phyloP scores from a whole-genome alignment of 1,140 invertebrate species.

The Propsilocerus akamusi region DNA sequence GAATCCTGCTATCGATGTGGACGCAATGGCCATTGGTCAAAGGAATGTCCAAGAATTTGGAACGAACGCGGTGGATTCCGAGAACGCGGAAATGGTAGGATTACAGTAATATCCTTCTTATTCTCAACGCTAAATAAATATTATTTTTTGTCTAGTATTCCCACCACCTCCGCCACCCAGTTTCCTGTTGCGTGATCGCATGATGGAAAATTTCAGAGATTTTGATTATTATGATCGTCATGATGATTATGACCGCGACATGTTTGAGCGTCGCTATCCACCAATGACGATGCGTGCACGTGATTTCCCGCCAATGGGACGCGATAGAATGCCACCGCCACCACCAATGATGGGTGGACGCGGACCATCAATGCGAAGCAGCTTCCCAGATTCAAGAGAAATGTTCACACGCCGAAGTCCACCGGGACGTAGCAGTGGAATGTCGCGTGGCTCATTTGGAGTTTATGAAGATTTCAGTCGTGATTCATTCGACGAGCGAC shows the following conservation, averaged over 20 bases:
- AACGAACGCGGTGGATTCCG: slow-evolving; percentile 60
- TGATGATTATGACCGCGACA: slow-evolving; percentile 54
- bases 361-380: slow-evolving; percentile 31
- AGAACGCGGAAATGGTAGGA: slow-evolving; percentile 64
- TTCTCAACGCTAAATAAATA: too few species aligned
- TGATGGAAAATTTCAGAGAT: slow-evolving; percentile 71
- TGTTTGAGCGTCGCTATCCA: slow-evolving; percentile 61
- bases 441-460: too few species aligned
- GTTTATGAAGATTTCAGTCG: slow-evolving; percentile 72
- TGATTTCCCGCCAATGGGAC: slow-evolving; percentile 43
- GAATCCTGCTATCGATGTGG: slow-evolving; percentile 89
- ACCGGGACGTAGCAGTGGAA: slow-evolving; percentile 30
- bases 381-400: slow-evolving; percentile 26
- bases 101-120: too few species aligned
- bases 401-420: slow-evolving; percentile 67
- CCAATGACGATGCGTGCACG: slow-evolving; percentile 38
- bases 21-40: slow-evolving; percentile 84
- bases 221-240: slow-evolving; percentile 67
- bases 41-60: slow-evolving; percentile 69
- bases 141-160: slow-evolving; percentile 28
- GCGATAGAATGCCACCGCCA: slow-evolving; percentile 44
- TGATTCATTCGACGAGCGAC: slow-evolving; percentile 66
- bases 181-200: slow-evolving; percentile 66
- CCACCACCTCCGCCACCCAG: slow-evolving; percentile 66
- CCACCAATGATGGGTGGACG: slow-evolving; percentile 33